Evolutionary conservation across 2,888 invertebrate species (phyloP).

Genomic region (Sphaeridia pumilis): DNA sequence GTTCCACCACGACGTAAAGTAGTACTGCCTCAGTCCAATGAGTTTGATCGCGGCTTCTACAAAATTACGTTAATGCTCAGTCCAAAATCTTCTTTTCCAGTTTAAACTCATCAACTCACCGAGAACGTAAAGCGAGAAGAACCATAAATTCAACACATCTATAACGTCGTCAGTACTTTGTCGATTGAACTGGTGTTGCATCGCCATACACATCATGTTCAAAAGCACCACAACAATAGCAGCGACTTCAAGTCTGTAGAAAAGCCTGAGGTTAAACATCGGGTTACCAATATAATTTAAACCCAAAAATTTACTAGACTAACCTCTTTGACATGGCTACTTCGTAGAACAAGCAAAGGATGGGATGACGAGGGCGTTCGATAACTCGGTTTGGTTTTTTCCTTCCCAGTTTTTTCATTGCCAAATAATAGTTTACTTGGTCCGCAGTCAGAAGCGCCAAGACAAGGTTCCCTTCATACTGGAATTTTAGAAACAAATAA

Average conservation of each 20-base stretch:
- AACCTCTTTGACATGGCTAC: constrained; percentile 77
- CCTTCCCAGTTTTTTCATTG: constrained; percentile 89
- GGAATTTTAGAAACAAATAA: too few species aligned
- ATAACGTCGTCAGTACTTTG: too few species aligned
- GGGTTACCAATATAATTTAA: too few species aligned
- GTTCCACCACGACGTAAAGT: constrained; percentile 94
- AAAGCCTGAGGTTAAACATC: too few species aligned
- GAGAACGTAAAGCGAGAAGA: not conserved
- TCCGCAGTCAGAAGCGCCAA: constrained; percentile 95
- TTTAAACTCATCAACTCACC: too few species aligned
- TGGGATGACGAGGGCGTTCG: constrained; percentile 81
- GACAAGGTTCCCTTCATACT: constrained; percentile 93
- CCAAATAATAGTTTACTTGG: constrained; percentile 92
- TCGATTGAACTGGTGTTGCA: constrained; percentile 79
- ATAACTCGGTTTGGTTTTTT: constrained; percentile 96
- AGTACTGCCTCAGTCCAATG: constrained; percentile 81
- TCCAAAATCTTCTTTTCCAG: too few species aligned
- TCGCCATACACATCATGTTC: constrained; percentile 92
- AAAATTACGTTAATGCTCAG: too few species aligned
- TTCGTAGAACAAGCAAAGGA: constrained; percentile 90
- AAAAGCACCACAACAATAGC: constrained; percentile 72
- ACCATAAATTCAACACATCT: too few species aligned
- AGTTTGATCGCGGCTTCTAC: constrained; percentile 88
- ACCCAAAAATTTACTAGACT: too few species aligned
- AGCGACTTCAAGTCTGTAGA: constrained; percentile 2